Base-by-base conservation (phyloP, 1,140 invertebrate species). In the Magallana ariakensis region DNA sequence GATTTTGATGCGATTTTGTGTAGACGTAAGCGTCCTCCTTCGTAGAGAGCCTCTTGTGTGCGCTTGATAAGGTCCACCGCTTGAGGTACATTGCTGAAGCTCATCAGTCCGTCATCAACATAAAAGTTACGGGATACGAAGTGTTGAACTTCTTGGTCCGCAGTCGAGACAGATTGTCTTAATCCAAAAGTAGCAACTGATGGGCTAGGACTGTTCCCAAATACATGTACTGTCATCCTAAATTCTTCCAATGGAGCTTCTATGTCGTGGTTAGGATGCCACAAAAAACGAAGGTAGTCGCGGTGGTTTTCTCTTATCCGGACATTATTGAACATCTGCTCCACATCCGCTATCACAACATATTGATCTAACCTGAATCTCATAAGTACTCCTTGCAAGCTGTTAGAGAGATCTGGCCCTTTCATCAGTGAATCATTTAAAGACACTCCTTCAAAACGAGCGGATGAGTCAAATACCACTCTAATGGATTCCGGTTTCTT, bases 311-410 rank as follows among this genome's bases (percentile, higher is more conserved):
- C 22, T 3, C 13, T 62, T 9, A 90, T 88, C 2, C 57, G 62
- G 46, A 91, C 87, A 46, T 66, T 75, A 62, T 91, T 81, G 60
- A 91, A 89, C 87, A 91, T 90, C 22, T 89, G 83, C 86, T 91
- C 86, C 0, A 90, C 81, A 56, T 91, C 89, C 22, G 81, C 86
- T 46, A 80, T 88, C 9, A 91, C 60, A 3, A 85, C 91, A 53
- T 88, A 19, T 70, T 53, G 13, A 8, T 87, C 82, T 46, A 80
- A 75, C 6, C 91, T 88, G 82, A 92, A 92, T 19, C 89, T 84
- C 7, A n/a, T n/a, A n/a, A n/a, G n/a, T n/a, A n/a, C n/a, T n/a
- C n/a, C n/a, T n/a, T n/a, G n/a, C n/a, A n/a, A n/a, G n/a, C n/a
- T n/a, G n/a, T n/a, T n/a, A n/a, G n/a, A n/a, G n/a, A n/a, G n/a